Evolutionary conservation across 2,888 invertebrate genomes (phyloP), one percentile per base, ranked within the genome.

Genomic region (Notocelia uddmanniana): DNA sequence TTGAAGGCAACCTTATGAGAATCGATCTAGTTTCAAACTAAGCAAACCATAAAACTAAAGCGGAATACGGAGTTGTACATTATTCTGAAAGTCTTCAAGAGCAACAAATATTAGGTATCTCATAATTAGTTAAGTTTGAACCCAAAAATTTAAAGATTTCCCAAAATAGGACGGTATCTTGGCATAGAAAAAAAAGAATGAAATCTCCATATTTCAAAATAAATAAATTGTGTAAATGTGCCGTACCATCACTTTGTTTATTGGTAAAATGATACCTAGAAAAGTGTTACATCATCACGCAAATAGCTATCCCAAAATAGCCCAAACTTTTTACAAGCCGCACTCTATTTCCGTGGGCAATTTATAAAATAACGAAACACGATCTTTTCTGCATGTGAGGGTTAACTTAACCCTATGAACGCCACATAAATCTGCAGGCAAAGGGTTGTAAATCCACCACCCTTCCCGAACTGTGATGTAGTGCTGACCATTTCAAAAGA

Each of bases 381-480:
- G 88, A 88, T 89, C 89, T 88, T 87, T 88, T 89, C 87, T 89
- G 90, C 88, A 87, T 89, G 86, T 86, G 85, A 79, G 87, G 87
- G 86, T 85, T 84, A 85, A 87, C 74, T 84, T 86, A 86, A 86
- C 88, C 89, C 88, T 81, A 77, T 79, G 82, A 82, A 82, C 80
- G 84, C 78, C 81, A 84, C 88, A 88, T 93, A 93, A 93, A 93
- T 93, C 92, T 89, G 89, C 81, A 78, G 78, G 81, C 78, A 91
- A 91, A 92, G 92, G 92, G 93, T 93, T 92, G 92, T 93, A 93
- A 93, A 93, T 93, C 87, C 85, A 84, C 75, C 79, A 85, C 89
- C 91, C 77, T 88, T 84, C 79, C 86, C 79, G 79, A 83, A 82
- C 78, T 81, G 89, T 91, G 91, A 91, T 90, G 77, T 85, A 89